Conservation (phyloP, 2,888 invertebrate genomes). For the Chrysolina oricalcia region DNA sequence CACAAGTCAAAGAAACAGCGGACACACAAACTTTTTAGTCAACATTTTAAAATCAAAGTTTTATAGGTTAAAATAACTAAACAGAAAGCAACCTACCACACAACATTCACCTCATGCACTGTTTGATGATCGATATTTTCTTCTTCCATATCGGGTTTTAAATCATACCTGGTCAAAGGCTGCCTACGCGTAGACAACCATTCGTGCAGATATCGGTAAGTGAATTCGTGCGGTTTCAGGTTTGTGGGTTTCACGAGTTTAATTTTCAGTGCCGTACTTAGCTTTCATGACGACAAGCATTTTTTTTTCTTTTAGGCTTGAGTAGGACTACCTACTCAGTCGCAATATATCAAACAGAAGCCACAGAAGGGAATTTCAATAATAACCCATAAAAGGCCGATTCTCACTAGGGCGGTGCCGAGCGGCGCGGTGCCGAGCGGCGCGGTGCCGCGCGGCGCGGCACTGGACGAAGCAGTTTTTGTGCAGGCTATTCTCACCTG, state of each 20-base stretch:
- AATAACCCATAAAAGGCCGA: too few relatives aligned
- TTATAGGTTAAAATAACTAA: slow-evolving; percentile 63
- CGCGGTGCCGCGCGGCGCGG: too few relatives aligned
- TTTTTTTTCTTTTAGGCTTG: neutral
- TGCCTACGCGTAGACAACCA: slow-evolving; percentile 48
- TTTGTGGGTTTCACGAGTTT: slow-evolving; percentile 17
- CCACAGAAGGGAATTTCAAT: too few relatives aligned
- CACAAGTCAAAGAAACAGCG: slow-evolving; percentile 54
- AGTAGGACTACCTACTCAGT: too few relatives aligned
- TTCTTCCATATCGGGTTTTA: slow-evolving; percentile 57
- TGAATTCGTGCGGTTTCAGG: slow-evolving; percentile 20
- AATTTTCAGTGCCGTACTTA: slow-evolving; percentile 8
- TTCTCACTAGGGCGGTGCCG: too few relatives aligned
- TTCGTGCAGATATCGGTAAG: slow-evolving; percentile 23
- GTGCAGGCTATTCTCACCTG: too few relatives aligned
- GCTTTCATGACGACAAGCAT: neutral
- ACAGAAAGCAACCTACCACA: slow-evolving; percentile 66
- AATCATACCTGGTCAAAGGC: slow-evolving; percentile 32
- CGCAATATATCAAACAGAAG: too few relatives aligned
- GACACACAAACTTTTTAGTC: slow-evolving; percentile 54
- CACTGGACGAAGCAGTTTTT: too few relatives aligned
- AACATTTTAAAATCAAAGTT: slow-evolving; percentile 58
- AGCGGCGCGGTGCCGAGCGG: too few relatives aligned
- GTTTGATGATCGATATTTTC: slow-evolving; percentile 61
- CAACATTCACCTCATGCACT: slow-evolving; percentile 64